phyloP scores from a whole-genome alignment of 1,140 invertebrate species.

The Diachasma alloeum region DNA sequence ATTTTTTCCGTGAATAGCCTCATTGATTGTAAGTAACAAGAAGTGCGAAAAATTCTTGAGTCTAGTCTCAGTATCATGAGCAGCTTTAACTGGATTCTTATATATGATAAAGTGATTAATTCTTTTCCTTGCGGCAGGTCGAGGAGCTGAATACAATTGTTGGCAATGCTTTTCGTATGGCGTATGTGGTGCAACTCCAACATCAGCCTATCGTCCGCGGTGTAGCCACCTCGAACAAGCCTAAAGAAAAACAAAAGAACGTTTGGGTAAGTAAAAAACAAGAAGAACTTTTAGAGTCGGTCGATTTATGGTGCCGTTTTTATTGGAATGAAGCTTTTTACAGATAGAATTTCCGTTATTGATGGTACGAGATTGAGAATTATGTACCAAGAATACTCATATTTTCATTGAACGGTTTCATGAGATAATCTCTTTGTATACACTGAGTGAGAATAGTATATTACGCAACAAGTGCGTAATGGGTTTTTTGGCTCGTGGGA shows the following conservation, averaged over 20 bases:
- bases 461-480: too few relatives aligned
- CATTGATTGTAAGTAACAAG: too few relatives aligned
- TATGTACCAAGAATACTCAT: neutral
- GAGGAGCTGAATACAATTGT: slow-evolving; percentile 88
- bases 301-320: too few relatives aligned
- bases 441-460: too few relatives aligned
- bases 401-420: neutral
- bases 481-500: too few relatives aligned
- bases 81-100: neutral
- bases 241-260: slow-evolving; percentile 57
- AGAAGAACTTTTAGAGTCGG: too few relatives aligned
- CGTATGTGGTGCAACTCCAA: slow-evolving; percentile 86
- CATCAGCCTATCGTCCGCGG: slow-evolving; percentile 68
- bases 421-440: slow-evolving; percentile 9
- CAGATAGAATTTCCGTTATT: neutral
- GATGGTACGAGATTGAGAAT: neutral
- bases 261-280: slow-evolving; percentile 65
- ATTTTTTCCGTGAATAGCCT: too few relatives aligned
- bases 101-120: neutral
- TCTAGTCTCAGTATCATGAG: too few relatives aligned
- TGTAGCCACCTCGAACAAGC: slow-evolving; percentile 64
- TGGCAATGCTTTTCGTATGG: slow-evolving; percentile 92
- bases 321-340: too few relatives aligned
- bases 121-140: slow-evolving; percentile 71
- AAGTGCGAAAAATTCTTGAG: too few relatives aligned